Conservation (phyloP, 2,113 vertebrate species). For the Thinocorus orbignyianus region DNA sequence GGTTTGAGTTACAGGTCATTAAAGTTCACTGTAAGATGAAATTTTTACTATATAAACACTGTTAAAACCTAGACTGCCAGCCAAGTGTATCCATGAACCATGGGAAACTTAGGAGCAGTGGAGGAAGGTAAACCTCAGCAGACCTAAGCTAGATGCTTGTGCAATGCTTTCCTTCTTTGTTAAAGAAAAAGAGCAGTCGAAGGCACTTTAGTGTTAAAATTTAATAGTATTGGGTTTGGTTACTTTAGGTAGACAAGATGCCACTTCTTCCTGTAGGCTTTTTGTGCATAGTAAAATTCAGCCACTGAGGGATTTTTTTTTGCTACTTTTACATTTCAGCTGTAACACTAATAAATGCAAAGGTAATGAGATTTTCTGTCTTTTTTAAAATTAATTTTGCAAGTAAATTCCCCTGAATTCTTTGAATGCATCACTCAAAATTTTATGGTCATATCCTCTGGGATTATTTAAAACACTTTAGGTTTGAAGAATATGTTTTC, state of each 20-base stretch:
- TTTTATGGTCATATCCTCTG: conserved; percentile 25
- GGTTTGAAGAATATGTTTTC: conserved; percentile 22
- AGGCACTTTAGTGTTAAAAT: background rate
- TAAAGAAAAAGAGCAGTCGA: background rate
- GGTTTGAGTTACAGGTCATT: conserved; percentile 44
- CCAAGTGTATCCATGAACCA: conserved; percentile 7
- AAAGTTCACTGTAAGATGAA: conserved; percentile 36
- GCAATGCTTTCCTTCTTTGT: background rate
- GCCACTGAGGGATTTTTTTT: conserved; percentile 37
- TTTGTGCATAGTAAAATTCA: conserved; percentile 38
- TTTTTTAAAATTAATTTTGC: conserved; percentile 43
- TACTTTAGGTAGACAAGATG: conserved; percentile 45
- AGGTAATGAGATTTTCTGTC: conserved; percentile 59
- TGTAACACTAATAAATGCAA: conserved; percentile 56
- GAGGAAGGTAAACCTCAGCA: conserved; percentile 22
- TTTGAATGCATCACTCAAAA: conserved; percentile 14
- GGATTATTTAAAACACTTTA: conserved; percentile 47
- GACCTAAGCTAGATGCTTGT: background rate
- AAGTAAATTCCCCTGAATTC: conserved; percentile 47
- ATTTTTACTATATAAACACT: conserved; percentile 45
- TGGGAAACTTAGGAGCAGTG: background rate
- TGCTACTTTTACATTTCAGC: conserved; percentile 43
- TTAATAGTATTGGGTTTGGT: background rate
- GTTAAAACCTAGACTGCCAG: background rate
- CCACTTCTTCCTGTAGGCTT: conserved; percentile 35